phyloP scores from a whole-genome alignment of 2,113 vertebrate species.

The Halichoerus grypus region DNA sequence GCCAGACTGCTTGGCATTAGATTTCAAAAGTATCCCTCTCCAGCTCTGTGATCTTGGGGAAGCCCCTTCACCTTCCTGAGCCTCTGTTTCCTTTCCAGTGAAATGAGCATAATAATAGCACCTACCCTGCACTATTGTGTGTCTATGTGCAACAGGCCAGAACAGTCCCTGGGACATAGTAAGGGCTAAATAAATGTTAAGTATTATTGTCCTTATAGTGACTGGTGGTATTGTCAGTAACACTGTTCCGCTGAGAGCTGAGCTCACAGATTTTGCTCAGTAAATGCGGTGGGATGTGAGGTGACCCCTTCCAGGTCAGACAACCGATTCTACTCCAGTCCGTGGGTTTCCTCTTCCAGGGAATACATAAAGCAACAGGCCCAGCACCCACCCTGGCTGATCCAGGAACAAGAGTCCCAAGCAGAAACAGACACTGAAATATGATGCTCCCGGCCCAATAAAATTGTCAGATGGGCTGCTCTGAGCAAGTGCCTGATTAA shows the following conservation, averaged over 20 bases:
- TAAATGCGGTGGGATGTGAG: neutral
- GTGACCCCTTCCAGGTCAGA: neutral
- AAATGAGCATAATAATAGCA: neutral
- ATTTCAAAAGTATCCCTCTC: neutral
- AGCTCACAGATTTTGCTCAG: neutral
- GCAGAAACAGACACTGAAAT: conserved; percentile 62
- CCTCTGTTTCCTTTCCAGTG: conserved; percentile 41
- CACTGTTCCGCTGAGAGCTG: neutral
- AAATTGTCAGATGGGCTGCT: conserved; percentile 59
- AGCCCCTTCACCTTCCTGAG: neutral
- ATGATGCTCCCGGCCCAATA: conserved; percentile 28
- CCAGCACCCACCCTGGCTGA: neutral
- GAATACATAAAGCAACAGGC: neutral
- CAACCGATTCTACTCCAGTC: neutral
- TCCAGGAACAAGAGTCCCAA: neutral
- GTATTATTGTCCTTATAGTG: too few relatives aligned
- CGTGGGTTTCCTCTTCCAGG: neutral
- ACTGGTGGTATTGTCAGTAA: neutral
- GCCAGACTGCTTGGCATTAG: neutral
- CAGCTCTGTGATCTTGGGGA: neutral
- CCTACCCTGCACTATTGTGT: neutral
- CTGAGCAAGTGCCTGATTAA: conserved; percentile 79
- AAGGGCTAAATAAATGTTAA: neutral
- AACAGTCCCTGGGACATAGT: neutral
- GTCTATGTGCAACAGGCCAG: neutral